phyloP scores from a whole-genome alignment of 2,797 vertebrate genomes.

The Coregonus sp. region DNA sequence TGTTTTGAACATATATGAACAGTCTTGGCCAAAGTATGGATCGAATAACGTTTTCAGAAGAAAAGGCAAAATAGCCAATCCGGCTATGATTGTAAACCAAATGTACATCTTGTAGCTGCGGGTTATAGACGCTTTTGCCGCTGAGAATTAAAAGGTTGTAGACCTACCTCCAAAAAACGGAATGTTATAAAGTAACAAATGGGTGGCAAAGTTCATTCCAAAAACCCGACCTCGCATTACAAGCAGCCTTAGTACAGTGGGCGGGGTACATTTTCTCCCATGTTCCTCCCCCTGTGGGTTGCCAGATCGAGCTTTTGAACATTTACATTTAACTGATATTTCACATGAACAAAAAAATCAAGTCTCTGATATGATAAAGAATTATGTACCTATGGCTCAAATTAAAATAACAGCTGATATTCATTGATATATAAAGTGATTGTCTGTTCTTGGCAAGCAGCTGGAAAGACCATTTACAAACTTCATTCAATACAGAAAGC shows the following conservation, averaged over 20 bases:
- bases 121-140: background rate
- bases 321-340: background rate
- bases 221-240: background rate
- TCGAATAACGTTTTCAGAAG: slow-evolving; percentile 42
- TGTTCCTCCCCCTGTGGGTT: slow-evolving; percentile 18
- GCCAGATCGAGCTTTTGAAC: slow-evolving; percentile 36
- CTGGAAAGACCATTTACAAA: background rate
- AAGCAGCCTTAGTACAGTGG: background rate
- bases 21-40: slow-evolving; percentile 65
- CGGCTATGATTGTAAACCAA: slow-evolving; percentile 57
- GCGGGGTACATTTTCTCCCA: slow-evolving; percentile 9
- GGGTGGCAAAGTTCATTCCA: slow-evolving; percentile 60
- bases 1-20: slow-evolving; percentile 47
- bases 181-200: slow-evolving; percentile 13
- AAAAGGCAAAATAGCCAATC: slow-evolving; percentile 55
- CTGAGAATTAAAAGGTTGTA: slow-evolving; percentile 16
- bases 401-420: background rate
- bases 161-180: background rate
- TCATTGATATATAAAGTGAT: background rate
- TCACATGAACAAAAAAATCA: background rate
- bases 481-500: background rate
- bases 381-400: background rate
- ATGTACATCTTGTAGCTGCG: slow-evolving; percentile 57
- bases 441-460: no score
- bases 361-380: background rate